Evolutionary conservation across 1,140 invertebrate species (phyloP).

Genomic region (Drosophila watanabei): DNA sequence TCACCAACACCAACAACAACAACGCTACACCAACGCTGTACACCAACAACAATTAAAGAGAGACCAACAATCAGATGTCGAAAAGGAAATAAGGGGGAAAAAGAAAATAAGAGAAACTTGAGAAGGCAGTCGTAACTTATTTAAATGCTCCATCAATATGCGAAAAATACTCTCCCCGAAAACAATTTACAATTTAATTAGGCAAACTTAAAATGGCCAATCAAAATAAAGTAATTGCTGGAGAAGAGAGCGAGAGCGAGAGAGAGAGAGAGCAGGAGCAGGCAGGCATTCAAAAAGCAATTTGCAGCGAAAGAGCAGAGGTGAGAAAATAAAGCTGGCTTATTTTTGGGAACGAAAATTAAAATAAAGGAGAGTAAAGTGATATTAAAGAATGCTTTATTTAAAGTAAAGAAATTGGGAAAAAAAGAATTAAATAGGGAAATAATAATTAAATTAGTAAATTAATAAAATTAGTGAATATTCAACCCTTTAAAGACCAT

Average conservation of each 20-base stretch:
- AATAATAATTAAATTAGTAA: neutral
- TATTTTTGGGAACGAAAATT: neutral
- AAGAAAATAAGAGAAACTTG: constrained; percentile 1
- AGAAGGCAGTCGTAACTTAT: constrained; percentile 10
- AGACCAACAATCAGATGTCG: constrained; percentile 22
- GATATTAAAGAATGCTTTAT: neutral
- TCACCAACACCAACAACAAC: constrained; percentile 29
- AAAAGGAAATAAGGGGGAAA: constrained; percentile 4
- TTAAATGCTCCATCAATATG: constrained; percentile 38
- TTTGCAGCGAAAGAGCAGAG: constrained; percentile 1
- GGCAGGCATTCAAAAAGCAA: constrained; percentile 12
- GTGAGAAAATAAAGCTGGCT: constrained; percentile 11
- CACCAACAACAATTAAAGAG: constrained; percentile 29
- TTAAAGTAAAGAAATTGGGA: neutral
- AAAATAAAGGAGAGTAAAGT: neutral
- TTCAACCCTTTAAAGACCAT: neutral
- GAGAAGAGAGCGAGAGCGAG: constrained; percentile 8
- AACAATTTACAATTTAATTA: constrained; percentile 44
- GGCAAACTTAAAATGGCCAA: constrained; percentile 45
- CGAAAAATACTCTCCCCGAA: neutral
- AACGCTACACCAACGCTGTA: constrained; percentile 7
- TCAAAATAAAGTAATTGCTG: constrained; percentile 46
- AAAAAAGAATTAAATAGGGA: neutral
- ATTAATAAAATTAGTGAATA: neutral
- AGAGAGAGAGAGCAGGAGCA: too few relatives aligned